A percentile compares a stretch with the other conserved stretches of the same genome.
Conservation (phyloP, 2,113 vertebrate genomes). For the Heptranchias perlo region DNA sequence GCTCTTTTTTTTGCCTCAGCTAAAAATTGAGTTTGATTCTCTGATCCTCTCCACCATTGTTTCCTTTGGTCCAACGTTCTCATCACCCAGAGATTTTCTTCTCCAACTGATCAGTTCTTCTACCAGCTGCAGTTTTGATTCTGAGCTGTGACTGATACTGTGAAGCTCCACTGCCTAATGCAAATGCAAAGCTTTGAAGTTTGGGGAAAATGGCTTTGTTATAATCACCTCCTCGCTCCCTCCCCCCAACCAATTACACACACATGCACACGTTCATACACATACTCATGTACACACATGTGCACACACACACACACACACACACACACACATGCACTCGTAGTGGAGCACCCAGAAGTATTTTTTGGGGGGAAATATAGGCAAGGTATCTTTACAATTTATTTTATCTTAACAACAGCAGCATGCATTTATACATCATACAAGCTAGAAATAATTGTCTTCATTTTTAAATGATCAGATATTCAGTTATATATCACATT, state of each 20-base stretch:
- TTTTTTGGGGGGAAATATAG: too few relatives aligned
- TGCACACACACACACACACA: too few relatives aligned
- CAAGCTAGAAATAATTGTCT: background rate
- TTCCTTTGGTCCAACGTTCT: background rate
- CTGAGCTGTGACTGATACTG: too few relatives aligned
- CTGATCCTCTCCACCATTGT: background rate
- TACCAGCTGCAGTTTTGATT: background rate
- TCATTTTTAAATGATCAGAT: background rate
- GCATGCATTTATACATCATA: background rate
- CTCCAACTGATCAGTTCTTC: background rate
- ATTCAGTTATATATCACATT: background rate
- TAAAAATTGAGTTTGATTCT: background rate
- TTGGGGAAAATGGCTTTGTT: background rate
- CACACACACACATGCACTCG: too few relatives aligned
- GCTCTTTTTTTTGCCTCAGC: background rate
- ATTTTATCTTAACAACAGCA: background rate
- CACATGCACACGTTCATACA: too few relatives aligned
- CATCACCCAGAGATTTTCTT: background rate
- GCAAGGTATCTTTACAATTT: background rate
- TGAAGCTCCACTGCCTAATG: background rate
- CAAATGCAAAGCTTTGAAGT: background rate
- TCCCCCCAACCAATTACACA: background rate
- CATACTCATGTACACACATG: too few relatives aligned
- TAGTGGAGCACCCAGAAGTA: too few relatives aligned
- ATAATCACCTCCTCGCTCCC: background rate